Base-by-base conservation (phyloP, 2,113 vertebrate genomes). In the Chaenogobius annularis region DNA sequence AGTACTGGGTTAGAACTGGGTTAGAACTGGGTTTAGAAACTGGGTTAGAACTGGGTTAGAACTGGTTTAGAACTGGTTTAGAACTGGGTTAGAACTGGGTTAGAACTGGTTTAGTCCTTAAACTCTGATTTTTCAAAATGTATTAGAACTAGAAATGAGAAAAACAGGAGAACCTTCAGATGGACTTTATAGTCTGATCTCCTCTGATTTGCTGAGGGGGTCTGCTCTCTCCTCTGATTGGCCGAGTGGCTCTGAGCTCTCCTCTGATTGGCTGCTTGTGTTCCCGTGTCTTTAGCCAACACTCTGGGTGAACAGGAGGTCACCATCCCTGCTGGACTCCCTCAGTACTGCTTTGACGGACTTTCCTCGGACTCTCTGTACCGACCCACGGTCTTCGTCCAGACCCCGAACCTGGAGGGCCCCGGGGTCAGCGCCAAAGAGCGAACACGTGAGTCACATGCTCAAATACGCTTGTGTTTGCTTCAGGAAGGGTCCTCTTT, bases 361-460 rank as follows among this genome's bases (percentile, higher is more conserved):
- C 94, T 99, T 0, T 96, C 95, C 12, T 94, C 95, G 0, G 95
- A 98, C 13, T 93, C 94, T 0, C 91, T 94, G 1, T 98, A 99
- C 76, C 91, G 88, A 0, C 94, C 95, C 75, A 95, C 94, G 0
- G 93, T 97, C 35, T 98, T 95, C 70, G 95, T 98, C 59, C 98
- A 99, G 91, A 98, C 97, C 0, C 97, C 97, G 1, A 97, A 97
- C 69, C 94, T 99, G 8, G 98, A 99, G 69, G 98, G 98, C 2
- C 96, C 96, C 0, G 96, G 95, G 37, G 94, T 98, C 68, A 93
- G 92, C 63, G 71, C 92, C 50, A 94, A 85, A 48, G 96, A 97
- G 64, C 91, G 80, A 4, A 99, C 97, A 5, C 76, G 98, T 99
- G 72, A 87, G 93, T 58, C 55, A 5, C 55, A 58, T 8, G 20